Conservation (phyloP, 2,888 invertebrate genomes). For the Nineta flava region DNA sequence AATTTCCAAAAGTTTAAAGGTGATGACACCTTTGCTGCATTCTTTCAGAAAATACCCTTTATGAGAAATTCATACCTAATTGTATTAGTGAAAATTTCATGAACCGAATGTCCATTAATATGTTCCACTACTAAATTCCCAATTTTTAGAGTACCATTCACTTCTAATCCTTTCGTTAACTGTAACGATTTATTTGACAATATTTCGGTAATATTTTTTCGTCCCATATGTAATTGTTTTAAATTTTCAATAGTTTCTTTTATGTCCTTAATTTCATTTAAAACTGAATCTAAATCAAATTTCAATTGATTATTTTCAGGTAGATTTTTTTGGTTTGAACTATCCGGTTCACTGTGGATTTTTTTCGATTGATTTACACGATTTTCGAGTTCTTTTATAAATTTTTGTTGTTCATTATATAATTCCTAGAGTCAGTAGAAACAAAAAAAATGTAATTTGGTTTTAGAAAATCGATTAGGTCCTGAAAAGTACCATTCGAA, state of each 20-base stretch:
- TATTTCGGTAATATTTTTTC: background rate
- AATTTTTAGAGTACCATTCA: background rate
- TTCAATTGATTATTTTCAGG: background rate
- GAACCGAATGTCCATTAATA: background rate
- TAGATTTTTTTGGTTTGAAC: background rate
- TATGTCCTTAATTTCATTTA: background rate
- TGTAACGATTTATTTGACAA: background rate
- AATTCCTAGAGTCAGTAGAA: background rate
- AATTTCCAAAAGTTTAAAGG: too few species aligned
- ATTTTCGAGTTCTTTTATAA: background rate
- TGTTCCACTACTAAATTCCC: background rate
- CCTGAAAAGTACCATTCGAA: too few species aligned
- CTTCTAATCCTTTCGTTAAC: background rate
- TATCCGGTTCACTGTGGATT: background rate
- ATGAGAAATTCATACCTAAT: background rate
- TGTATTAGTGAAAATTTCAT: background rate
- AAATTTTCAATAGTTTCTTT: background rate
- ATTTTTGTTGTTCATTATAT: background rate
- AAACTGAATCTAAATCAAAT: background rate
- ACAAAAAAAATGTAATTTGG: too few species aligned
- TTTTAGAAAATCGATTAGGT: too few species aligned
- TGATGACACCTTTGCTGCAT: too few species aligned
- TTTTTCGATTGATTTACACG: background rate
- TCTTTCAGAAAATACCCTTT: background rate
- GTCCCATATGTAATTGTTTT: background rate